Percentiles rank a stretch among this genome's conserved stretches.
These are phyloP conservation scores for Coregonus sp. DNA, from an alignment of 2,797 vertebrate genomes.

Conservation along the genomic window DNA sequence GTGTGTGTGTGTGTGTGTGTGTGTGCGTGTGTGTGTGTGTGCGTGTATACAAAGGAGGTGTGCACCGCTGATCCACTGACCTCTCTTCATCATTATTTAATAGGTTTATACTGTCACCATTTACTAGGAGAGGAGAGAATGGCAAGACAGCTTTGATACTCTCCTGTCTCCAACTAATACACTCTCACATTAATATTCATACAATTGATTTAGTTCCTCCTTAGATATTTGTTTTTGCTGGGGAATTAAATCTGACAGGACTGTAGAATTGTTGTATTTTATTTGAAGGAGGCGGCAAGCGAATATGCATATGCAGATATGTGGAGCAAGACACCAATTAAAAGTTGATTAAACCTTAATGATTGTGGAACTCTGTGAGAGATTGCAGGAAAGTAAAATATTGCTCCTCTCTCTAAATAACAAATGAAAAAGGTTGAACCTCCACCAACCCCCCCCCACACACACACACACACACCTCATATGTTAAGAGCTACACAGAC, in stretches of 20 bases:
- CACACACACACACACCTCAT: conserved; percentile 14
- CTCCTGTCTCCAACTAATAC: conserved; percentile 59
- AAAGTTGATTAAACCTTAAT: conserved; percentile 79
- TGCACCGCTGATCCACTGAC: conserved; percentile 51
- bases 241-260: conserved; percentile 77
- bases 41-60: neutral
- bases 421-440: conserved; percentile 65
- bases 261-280: conserved; percentile 69
- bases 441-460: neutral
- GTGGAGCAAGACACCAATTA: conserved; percentile 75
- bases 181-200: conserved; percentile 72
- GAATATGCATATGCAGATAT: conserved; percentile 77
- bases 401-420: conserved; percentile 41
- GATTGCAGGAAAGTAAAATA: conserved; percentile 39
- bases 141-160: conserved; percentile 56
- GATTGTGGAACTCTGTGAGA: conserved; percentile 66
- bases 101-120: conserved; percentile 55
- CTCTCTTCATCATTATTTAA: conserved; percentile 71
- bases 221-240: conserved; percentile 60
- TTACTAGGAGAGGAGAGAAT: conserved; percentile 45
- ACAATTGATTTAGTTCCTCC: conserved; percentile 74
- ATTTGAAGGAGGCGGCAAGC: conserved; percentile 67
- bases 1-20: neutral
- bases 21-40: conserved; percentile 1
- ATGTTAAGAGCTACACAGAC: conserved; percentile 44